A percentile compares a stretch with the other conserved stretches of the same genome.
phyloP scores from a whole-genome alignment of 1,140 invertebrate species.

The Pseudomyrmex gracilis region DNA sequence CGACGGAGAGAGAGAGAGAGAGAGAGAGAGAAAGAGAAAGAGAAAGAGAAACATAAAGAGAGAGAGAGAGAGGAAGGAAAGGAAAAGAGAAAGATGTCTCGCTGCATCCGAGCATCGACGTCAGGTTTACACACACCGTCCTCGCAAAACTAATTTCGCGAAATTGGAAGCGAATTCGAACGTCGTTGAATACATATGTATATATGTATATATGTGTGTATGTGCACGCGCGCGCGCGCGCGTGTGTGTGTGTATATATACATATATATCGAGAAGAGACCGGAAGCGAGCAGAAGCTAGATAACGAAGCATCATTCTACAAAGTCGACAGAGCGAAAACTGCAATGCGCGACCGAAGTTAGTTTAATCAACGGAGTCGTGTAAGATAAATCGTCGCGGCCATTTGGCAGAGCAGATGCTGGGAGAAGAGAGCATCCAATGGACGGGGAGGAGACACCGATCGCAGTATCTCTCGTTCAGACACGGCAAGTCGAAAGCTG shows the following conservation, averaged over 20 bases:
- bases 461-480: no score
- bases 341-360: not conserved
- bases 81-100: not conserved
- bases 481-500: no score
- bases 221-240: no score
- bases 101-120: not conserved
- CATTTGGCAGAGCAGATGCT: not conserved
- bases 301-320: not conserved
- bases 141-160: no score
- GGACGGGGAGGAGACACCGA: not conserved
- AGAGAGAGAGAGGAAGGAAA: not conserved
- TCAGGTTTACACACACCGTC: no score
- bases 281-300: no score
- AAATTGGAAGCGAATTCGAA: not conserved
- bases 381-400: conserved; percentile 19
- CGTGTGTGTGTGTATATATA: no score
- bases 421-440: not conserved
- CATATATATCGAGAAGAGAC: no score
- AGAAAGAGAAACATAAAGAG: no score
- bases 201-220: no score
- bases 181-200: not conserved
- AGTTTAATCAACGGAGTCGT: conserved; percentile 2
- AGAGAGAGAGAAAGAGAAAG: not conserved
- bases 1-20: no score
- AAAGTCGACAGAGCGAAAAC: not conserved